phyloP scores from a whole-genome alignment of 2,888 invertebrate species.

The Lasiommata megera region DNA sequence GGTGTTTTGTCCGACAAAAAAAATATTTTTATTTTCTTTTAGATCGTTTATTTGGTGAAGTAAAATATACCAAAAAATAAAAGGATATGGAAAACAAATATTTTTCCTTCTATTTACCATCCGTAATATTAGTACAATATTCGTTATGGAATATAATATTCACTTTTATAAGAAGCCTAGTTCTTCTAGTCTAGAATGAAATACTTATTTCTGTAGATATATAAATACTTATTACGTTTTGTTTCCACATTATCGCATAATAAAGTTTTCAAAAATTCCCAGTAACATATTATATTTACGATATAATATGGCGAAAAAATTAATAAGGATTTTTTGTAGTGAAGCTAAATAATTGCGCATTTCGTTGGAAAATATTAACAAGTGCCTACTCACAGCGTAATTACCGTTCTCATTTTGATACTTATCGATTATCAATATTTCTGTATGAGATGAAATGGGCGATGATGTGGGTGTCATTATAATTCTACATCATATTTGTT shows the following conservation, averaged over 20 bases:
- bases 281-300: not conserved
- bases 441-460: too few relatives aligned
- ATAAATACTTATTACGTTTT: not conserved
- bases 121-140: too few relatives aligned
- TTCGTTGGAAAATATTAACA: not conserved
- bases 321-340: not conserved
- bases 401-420: slow-evolving; percentile 8
- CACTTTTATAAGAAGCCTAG: too few relatives aligned
- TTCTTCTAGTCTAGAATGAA: too few relatives aligned
- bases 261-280: not conserved
- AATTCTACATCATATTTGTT: too few relatives aligned
- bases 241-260: not conserved
- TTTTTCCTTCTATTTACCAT: too few relatives aligned
- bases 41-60: too few relatives aligned
- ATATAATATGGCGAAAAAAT: not conserved
- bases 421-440: not conserved
- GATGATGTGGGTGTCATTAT: too few relatives aligned
- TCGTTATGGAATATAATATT: too few relatives aligned
- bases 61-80: too few relatives aligned
- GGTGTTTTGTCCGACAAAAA: not conserved
- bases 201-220: too few relatives aligned
- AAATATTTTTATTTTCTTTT: not conserved
- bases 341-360: not conserved
- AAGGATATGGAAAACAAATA: too few relatives aligned
- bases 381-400: not conserved